phyloP scores from a whole-genome alignment of 2,797 vertebrate genomes.

The Tokudaia muenninki region DNA sequence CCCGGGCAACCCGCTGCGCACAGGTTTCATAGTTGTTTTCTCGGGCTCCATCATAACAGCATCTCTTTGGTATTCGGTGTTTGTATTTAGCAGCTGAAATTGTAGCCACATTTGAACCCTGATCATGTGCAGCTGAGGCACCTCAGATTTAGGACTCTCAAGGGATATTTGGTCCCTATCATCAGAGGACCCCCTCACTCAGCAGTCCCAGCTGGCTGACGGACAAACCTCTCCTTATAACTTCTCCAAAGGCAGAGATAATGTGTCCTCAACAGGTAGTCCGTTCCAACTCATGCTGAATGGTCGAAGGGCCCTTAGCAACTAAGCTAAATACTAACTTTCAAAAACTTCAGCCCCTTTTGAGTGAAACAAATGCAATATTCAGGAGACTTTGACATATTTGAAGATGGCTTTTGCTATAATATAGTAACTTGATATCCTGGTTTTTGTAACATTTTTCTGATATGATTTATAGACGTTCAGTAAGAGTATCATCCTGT shows the following conservation, averaged over 20 bases:
- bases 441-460: constrained; percentile 43
- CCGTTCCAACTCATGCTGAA: neutral
- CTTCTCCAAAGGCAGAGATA: neutral
- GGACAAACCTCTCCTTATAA: neutral
- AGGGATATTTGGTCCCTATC: neutral
- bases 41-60: constrained; percentile 89
- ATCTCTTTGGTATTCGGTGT: neutral
- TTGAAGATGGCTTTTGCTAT: constrained; percentile 1
- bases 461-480: neutral
- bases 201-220: neutral
- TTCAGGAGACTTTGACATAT: neutral
- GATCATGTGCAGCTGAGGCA: neutral
- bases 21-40: constrained; percentile 84
- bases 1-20: constrained; percentile 74
- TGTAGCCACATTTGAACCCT: neutral
- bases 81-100: constrained; percentile 86
- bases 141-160: neutral
- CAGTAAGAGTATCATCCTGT: neutral
- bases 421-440: neutral
- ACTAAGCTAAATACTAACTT: constrained; percentile 35
- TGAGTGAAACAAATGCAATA: constrained; percentile 27
- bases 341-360: constrained; percentile 56
- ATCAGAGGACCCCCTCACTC: neutral
- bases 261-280: neutral
- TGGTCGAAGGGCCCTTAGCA: neutral